A percentile compares a stretch with the other conserved stretches of the same genome.
These are phyloP conservation scores for Triplophysa siluroides DNA, from an alignment of 2,113 vertebrate genomes.

Conservation along the genomic window DNA sequence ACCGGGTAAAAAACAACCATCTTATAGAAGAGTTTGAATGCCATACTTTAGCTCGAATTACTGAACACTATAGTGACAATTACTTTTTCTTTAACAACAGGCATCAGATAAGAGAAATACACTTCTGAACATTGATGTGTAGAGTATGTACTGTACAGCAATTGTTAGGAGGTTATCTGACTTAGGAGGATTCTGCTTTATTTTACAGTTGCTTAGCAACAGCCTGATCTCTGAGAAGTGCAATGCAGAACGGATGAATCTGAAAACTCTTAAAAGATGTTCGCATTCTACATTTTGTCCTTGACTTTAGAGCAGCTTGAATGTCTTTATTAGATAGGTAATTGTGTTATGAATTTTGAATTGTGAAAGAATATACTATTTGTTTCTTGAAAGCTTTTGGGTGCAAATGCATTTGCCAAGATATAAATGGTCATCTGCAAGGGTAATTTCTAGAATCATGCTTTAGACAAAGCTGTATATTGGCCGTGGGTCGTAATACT, in stretches of 20 bases:
- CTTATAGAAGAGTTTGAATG: neutral
- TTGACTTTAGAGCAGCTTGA: slow-evolving; percentile 36
- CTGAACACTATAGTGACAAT: neutral
- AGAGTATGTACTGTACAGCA: slow-evolving; percentile 44
- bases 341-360: slow-evolving; percentile 1
- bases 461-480: neutral
- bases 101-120: slow-evolving; percentile 12
- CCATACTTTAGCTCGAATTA: neutral
- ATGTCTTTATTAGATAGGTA: slow-evolving; percentile 15
- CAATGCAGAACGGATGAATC: slow-evolving; percentile 49
- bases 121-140: slow-evolving; percentile 28
- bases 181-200: slow-evolving; percentile 64
- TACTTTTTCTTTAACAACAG: slow-evolving; percentile 18
- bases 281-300: slow-evolving; percentile 38
- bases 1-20: neutral
- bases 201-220: slow-evolving; percentile 81
- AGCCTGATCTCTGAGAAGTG: slow-evolving; percentile 59
- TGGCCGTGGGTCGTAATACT: neutral
- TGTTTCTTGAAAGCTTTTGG: neutral
- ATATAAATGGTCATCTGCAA: neutral
- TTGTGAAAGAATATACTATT: neutral
- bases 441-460: too few species aligned
- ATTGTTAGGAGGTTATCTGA: slow-evolving; percentile 61
- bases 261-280: slow-evolving; percentile 49
- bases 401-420: neutral